Evolutionary conservation across 2,797 vertebrate genomes (phyloP), one percentile per base, ranked within the genome.

Genomic region (Sebastiscus albofasciatus): DNA sequence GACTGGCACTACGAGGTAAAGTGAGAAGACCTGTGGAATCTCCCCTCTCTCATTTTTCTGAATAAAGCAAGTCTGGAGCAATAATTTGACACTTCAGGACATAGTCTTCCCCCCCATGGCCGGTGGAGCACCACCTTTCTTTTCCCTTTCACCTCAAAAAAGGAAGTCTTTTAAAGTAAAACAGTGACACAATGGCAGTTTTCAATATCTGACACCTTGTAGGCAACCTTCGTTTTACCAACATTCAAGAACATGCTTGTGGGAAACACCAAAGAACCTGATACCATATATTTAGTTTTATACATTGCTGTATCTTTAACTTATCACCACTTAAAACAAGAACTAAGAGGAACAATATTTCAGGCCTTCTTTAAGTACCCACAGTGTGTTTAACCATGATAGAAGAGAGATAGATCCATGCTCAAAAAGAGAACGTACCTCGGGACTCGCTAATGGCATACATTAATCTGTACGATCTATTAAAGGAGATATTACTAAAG

Each of bases 41-140:
- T 55, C 64, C 58, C 33, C 7, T 67, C 12, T 39, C 77, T 79
- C 74, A 18, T 83, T 79, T 83, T 65, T 76, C 58, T 59, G 34
- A 76, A 72, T 61, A 61, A 80, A 82, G 33, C 33, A 8, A 67
- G 34, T 62, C 61, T 72, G 54, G 20, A 73, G 54, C 64, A 33
- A 26, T 42, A 8, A 61, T 78, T 66, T 72, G 18, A 75, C 67
- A 68, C 64, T 72, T 55, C 33, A 59, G 54, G 39, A 79, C 59
- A 79, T 22, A 64, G 62, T 68, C 26, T 42, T 12, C 55, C 67
- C 49, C 31, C 52, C 4, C 34, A 24, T 49, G 54, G 77, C 34
- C 2, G 22, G 52, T 26, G 14, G 18, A 67, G 46, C 8, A 7
- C 14, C 61, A 71, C 29, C 66, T 71, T 29, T 67, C 10, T 34